A percentile compares a stretch with the other conserved stretches of the same genome.
Conservation (phyloP, 23 tunicate species). For the Phallusia fumigata region DNA sequence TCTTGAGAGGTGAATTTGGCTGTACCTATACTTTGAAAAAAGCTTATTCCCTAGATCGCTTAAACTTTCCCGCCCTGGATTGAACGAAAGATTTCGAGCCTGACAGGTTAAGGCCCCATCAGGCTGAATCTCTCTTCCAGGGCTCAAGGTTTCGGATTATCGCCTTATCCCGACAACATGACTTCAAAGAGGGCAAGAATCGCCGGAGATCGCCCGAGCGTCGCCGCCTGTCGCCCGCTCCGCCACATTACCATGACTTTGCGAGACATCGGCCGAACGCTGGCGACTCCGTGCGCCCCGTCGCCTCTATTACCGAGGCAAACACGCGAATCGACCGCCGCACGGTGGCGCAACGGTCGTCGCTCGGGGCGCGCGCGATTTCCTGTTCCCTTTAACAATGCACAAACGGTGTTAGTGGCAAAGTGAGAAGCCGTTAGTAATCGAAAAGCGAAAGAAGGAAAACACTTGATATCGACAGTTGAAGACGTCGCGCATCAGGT, state of each 20-base stretch:
- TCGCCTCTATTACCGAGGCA: constrained; percentile 5
- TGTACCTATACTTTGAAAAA: background rate
- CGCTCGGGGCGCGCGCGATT: background rate
- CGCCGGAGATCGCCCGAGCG: background rate
- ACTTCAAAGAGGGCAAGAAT: background rate
- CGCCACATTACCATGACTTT: background rate
- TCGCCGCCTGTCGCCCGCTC: background rate
- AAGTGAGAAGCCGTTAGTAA: constrained; percentile 15
- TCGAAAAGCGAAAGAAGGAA: background rate
- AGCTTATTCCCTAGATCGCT: background rate
- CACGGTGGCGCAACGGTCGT: background rate
- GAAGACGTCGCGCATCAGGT: background rate
- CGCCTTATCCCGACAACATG: background rate
- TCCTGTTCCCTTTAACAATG: no score
- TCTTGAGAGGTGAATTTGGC: background rate
- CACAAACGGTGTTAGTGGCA: constrained; percentile 6
- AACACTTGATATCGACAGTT: background rate
- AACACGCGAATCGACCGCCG: background rate
- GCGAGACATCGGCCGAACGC: background rate
- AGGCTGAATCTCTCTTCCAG: background rate
- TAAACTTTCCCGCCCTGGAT: background rate
- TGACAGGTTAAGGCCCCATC: no score
- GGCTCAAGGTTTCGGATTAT: background rate
- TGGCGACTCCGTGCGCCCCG: background rate
- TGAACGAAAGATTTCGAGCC: background rate